Evolutionary conservation across 2,113 vertebrate genomes (phyloP), one percentile per base, ranked within the genome.

Genomic region (Takifugu bimaculatus): DNA sequence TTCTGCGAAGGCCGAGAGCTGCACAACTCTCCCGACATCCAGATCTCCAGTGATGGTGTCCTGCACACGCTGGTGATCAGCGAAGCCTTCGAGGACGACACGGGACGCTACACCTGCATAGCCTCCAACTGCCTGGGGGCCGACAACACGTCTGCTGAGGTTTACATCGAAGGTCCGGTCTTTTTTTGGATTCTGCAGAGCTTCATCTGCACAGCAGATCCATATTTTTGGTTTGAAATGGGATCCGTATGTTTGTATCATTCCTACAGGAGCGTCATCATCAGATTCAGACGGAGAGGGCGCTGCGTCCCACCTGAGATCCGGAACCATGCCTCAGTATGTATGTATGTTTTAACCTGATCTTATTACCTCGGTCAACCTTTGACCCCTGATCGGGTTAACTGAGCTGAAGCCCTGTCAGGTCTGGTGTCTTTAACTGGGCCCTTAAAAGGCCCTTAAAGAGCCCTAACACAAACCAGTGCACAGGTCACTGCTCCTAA

Each of bases 1-100:
- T 99, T 98, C 90, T 99, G 96, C 85, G 97, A 99, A 88, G 96
- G 94, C 15, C 93, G 92, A 26, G 95, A 97, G 78, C 92, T 99
- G 9, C 91, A 92, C 66, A 91, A 89, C 89, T 92, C 92, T 3
- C 96, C 97, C 2, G 96, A 98, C 77, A 93, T 99, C 63, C 94
- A 94, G 68, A 96, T 98, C 86, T 90, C 88, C 63, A 91, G 92
- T 70, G 91, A 93, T 25, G 93, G 83, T 52, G 93, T 94, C 63
- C 90, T 93, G 60, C 96, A 96, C 77, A 94, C 91, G 0, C 89
- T 99, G 72, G 83, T 93, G 86, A 99, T 99, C n/a, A 58, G 91
- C 0, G 97, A 99, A 81, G 96, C 97, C 74, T 99, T 99, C 52
- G 94, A 98, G 84, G 97, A 98, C 92, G 96, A 99, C 88, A 98